Conservation (phyloP, 2,888 invertebrate genomes). For the Hemithea aestivaria region DNA sequence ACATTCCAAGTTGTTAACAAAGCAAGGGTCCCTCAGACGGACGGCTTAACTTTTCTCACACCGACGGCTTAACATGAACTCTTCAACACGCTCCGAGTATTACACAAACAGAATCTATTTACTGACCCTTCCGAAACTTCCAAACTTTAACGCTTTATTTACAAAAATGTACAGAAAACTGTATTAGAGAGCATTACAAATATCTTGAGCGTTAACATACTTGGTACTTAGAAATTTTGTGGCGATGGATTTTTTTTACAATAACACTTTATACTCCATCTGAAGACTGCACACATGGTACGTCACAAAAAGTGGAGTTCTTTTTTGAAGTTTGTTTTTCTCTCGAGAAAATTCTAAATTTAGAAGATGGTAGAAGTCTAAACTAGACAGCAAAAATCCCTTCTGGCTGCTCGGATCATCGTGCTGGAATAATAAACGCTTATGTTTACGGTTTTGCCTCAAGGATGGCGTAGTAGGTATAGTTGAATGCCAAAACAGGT, state of each 20-base stretch:
- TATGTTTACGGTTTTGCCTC: too few relatives aligned
- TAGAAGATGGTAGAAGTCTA: too few relatives aligned
- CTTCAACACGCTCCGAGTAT: slow-evolving; percentile 36
- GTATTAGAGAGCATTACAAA: slow-evolving; percentile 40
- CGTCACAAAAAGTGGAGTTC: too few relatives aligned
- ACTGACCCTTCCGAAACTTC: slow-evolving; percentile 38
- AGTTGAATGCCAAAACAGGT: too few relatives aligned
- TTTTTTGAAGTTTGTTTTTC: too few relatives aligned
- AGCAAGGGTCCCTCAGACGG: slow-evolving; percentile 14
- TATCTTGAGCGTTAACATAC: slow-evolving; percentile 27
- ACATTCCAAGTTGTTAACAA: slow-evolving; percentile 20
- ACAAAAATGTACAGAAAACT: slow-evolving; percentile 35
- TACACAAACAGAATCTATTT: slow-evolving; percentile 41
- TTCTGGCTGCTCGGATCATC: too few relatives aligned
- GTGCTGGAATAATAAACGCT: too few relatives aligned
- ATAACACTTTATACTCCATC: slow-evolving; percentile 1
- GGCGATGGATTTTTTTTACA: neutral
- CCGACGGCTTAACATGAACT: slow-evolving; percentile 30
- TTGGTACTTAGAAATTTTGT: slow-evolving; percentile 14
- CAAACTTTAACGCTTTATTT: slow-evolving; percentile 33
- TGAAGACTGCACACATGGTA: too few relatives aligned
- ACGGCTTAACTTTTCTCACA: too few relatives aligned
- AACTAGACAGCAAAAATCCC: too few relatives aligned
- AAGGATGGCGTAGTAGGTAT: too few relatives aligned
- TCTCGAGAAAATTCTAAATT: too few relatives aligned